phyloP scores from a whole-genome alignment of 1,140 invertebrate species.

The Sycophila sp. region DNA sequence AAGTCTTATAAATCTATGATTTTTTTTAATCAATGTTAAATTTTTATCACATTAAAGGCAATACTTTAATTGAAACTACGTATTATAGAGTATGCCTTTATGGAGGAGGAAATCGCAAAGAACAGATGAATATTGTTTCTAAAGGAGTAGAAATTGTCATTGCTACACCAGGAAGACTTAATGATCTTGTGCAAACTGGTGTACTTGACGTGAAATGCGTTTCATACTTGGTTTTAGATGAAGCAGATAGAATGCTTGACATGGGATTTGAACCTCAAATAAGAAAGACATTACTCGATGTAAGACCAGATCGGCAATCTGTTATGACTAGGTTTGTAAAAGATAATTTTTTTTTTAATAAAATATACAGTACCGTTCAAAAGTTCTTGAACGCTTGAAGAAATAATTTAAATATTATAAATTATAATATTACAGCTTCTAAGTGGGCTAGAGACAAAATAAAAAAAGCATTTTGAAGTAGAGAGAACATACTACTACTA shows the following conservation, averaged over 20 bases:
- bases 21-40: background rate
- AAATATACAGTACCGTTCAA: too few relatives aligned
- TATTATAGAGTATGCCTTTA: slow-evolving; percentile 81
- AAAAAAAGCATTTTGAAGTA: too few relatives aligned
- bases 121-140: slow-evolving; percentile 77
- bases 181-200: slow-evolving; percentile 77
- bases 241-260: slow-evolving; percentile 88
- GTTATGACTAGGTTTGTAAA: slow-evolving; percentile 81
- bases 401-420: too few relatives aligned
- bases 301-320: slow-evolving; percentile 83
- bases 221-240: slow-evolving; percentile 92
- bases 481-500: too few relatives aligned
- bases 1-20: slow-evolving; percentile 53
- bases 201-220: slow-evolving; percentile 78
- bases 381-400: too few relatives aligned
- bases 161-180: slow-evolving; percentile 88
- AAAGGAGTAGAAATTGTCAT: slow-evolving; percentile 88
- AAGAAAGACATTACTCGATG: slow-evolving; percentile 79
- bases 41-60: background rate
- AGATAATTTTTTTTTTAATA: too few relatives aligned
- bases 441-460: too few relatives aligned
- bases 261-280: slow-evolving; percentile 92
- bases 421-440: too few relatives aligned
- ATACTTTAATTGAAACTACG: too few relatives aligned
- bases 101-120: slow-evolving; percentile 81